These are phyloP conservation scores for Heliconius sara DNA, from an alignment of 2,888 invertebrate genomes.

Conservation along the genomic window DNA sequence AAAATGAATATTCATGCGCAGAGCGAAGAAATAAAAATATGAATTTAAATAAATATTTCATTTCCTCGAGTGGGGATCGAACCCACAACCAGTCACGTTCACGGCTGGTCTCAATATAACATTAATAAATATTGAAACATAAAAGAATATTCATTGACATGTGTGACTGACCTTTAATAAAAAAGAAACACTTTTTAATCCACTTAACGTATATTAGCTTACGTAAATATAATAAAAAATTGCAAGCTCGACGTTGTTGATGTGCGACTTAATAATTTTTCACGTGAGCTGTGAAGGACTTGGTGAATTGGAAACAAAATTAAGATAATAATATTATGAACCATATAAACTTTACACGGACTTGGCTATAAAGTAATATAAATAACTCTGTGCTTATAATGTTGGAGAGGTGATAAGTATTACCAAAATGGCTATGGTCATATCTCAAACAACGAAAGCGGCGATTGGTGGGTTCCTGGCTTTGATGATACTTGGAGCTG, in stretches of 20 bases:
- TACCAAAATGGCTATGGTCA: slow-evolving; percentile 79
- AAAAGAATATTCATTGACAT: no score
- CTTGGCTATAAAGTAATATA: neutral
- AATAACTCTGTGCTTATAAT: slow-evolving; percentile 51
- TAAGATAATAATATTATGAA: slow-evolving; percentile 27
- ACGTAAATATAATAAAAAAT: slow-evolving; percentile 27
- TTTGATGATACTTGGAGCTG: slow-evolving; percentile 78
- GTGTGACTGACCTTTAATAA: neutral
- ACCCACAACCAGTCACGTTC: no score
- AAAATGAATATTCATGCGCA: neutral
- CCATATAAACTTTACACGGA: neutral
- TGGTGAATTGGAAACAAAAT: slow-evolving; percentile 3
- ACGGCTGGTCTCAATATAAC: no score
- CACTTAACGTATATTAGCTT: slow-evolving; percentile 21
- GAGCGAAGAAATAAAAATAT: no score
- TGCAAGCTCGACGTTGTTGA: slow-evolving; percentile 9
- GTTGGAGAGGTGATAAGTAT: slow-evolving; percentile 61
- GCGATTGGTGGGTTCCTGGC: slow-evolving; percentile 78
- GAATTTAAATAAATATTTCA: no score
- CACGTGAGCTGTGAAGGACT: slow-evolving; percentile 19
- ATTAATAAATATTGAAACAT: no score
- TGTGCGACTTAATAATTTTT: slow-evolving; percentile 24
- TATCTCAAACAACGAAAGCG: slow-evolving; percentile 80
- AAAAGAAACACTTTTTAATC: slow-evolving; percentile 18
- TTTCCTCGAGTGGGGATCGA: no score